phyloP scores from a whole-genome alignment of 2,113 vertebrate species.

The Marmota monax region DNA sequence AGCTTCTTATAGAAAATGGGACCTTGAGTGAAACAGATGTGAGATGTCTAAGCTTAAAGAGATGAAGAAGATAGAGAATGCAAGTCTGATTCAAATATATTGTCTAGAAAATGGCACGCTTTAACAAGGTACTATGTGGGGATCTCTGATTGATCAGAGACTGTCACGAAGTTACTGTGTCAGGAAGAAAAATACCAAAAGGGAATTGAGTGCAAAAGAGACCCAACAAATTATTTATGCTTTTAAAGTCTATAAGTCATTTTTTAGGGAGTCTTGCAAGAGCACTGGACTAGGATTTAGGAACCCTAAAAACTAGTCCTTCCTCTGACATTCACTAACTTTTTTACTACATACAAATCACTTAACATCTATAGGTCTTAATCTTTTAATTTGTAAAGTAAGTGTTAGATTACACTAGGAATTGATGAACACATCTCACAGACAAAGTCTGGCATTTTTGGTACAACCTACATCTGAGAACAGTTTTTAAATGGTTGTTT shows the following conservation, averaged over 20 bases:
- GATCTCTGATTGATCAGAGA: neutral
- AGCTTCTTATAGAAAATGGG: conserved; percentile 25
- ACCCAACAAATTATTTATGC: neutral
- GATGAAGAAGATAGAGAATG: neutral
- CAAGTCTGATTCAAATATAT: neutral
- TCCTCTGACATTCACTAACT: neutral
- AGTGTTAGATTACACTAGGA: neutral
- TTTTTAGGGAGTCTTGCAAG: neutral
- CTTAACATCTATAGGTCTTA: neutral
- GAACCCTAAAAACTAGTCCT: neutral
- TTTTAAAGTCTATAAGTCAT: conserved; percentile 12
- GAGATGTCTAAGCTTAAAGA: neutral
- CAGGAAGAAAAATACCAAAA: neutral
- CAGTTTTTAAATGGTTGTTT: neutral
- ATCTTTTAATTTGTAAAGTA: conserved; percentile 46
- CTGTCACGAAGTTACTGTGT: neutral
- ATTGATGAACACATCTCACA: neutral
- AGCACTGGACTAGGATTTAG: neutral
- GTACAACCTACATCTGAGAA: neutral
- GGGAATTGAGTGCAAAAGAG: neutral
- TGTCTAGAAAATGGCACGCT: neutral
- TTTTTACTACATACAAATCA: neutral
- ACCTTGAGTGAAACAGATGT: neutral
- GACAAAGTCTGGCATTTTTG: neutral
- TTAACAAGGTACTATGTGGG: neutral